Percentiles rank a stretch among this genome's conserved stretches.
These are phyloP conservation scores for Brachynemurus nebulosus DNA, from an alignment of 2,888 invertebrate genomes.

Conservation along the genomic window DNA sequence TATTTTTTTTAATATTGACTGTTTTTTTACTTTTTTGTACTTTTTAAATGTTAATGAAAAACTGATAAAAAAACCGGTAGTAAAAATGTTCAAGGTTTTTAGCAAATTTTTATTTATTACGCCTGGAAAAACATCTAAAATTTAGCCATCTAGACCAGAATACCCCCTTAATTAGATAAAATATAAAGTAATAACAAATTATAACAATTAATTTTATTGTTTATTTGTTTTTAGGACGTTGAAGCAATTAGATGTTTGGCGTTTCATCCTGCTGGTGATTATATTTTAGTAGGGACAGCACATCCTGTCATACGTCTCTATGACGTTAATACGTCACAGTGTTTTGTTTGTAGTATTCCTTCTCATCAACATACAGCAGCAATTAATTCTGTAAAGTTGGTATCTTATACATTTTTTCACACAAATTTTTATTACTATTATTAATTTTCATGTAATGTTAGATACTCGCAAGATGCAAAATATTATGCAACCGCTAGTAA, in stretches of 20 bases:
- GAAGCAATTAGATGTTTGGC: conserved; percentile 81
- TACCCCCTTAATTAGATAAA: too few relatives aligned
- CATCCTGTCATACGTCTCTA: conserved; percentile 84
- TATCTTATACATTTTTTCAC: not conserved
- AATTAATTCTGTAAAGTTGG: conserved; percentile 61
- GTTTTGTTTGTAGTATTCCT: conserved; percentile 86
- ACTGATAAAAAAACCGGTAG: too few relatives aligned
- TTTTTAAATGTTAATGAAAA: too few relatives aligned
- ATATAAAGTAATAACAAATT: too few relatives aligned
- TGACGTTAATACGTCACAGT: conserved; percentile 89
- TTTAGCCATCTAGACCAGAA: too few relatives aligned
- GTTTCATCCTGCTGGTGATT: conserved; percentile 94
- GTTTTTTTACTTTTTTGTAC: too few relatives aligned
- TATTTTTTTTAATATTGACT: too few relatives aligned
- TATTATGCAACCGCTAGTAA: conserved; percentile 75
- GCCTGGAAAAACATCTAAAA: too few relatives aligned
- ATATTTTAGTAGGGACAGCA: conserved; percentile 82
- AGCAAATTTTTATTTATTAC: too few relatives aligned
- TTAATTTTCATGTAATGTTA: too few relatives aligned
- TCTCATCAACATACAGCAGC: conserved; percentile 68
- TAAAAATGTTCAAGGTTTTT: too few relatives aligned
- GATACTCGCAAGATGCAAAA: conserved; percentile 55
- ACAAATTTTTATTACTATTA: not conserved
- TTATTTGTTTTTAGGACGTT: conserved; percentile 51
- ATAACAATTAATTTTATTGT: not conserved